A percentile compares a stretch with the other conserved stretches of the same genome.
These are phyloP conservation scores for Anhinga anhinga DNA, from an alignment of 2,113 vertebrate species.

Conservation along the genomic window DNA sequence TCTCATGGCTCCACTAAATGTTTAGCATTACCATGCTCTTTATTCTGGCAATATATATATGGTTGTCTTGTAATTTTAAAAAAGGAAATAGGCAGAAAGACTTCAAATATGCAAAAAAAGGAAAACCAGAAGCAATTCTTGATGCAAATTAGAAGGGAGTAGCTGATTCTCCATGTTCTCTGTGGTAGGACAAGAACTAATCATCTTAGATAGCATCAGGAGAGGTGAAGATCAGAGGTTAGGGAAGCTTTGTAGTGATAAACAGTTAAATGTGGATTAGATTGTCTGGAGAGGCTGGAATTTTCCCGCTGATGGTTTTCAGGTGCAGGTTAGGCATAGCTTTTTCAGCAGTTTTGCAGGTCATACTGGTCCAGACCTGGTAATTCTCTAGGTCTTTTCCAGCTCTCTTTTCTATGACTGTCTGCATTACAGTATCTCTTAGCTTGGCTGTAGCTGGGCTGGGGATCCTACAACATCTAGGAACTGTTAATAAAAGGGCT, in stretches of 20 bases:
- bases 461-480: not conserved
- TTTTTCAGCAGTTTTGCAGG: slow-evolving; percentile 25
- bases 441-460: not conserved
- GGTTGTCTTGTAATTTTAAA: not conserved
- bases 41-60: not conserved
- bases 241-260: slow-evolving; percentile 45
- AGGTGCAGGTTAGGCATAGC: not conserved
- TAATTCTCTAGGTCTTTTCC: slow-evolving; percentile 4
- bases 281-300: slow-evolving; percentile 31
- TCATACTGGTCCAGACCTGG: not conserved
- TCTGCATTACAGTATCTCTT: not conserved
- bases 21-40: not conserved
- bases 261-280: slow-evolving; percentile 22
- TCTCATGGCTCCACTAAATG: not conserved
- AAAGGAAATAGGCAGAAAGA: not conserved
- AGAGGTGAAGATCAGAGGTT: not conserved
- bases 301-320: not conserved
- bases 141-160: not conserved
- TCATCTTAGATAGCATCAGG: slow-evolving; percentile 38
- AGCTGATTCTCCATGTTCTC: not conserved
- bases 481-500: not conserved
- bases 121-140: slow-evolving; percentile 4
- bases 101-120: not conserved
- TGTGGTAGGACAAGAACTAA: not conserved
- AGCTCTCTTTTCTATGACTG: not conserved